Percentiles rank a stretch among this genome's conserved stretches.
Conservation (phyloP, 1,140 invertebrate species). For the Drosophila subpulchrella region DNA sequence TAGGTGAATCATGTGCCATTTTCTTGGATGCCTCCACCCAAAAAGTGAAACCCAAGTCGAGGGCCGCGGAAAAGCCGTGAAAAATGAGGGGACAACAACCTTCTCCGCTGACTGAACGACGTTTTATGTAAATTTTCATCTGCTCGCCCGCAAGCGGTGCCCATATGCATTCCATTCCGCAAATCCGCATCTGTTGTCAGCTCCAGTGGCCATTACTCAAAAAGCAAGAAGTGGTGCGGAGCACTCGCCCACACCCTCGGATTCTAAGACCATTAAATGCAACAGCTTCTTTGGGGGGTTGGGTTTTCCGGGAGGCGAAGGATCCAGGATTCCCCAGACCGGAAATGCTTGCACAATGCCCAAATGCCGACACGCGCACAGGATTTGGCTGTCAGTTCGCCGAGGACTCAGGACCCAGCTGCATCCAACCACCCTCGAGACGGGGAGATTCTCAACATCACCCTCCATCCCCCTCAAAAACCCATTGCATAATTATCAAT, state of each 20-base stretch:
- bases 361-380: constrained; percentile 76
- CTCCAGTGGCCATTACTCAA: constrained; percentile 73
- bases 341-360: constrained; percentile 78
- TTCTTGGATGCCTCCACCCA: constrained; percentile 2
- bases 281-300: constrained; percentile 69
- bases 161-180: constrained; percentile 74
- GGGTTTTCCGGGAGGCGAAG: constrained; percentile 19
- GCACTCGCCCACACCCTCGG: constrained; percentile 18
- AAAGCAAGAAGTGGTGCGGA: constrained; percentile 54
- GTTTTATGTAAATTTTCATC: constrained; percentile 72
- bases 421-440: constrained; percentile 37
- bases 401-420: constrained; percentile 61
- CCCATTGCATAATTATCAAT: constrained; percentile 76
- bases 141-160: constrained; percentile 23
- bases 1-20: constrained; percentile 12
- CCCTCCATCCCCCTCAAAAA: background rate
- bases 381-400: constrained; percentile 68
- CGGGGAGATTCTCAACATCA: background rate
- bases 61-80: constrained; percentile 30
- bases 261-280: constrained; percentile 69
- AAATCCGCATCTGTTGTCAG: constrained; percentile 79
- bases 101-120: constrained; percentile 63
- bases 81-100: constrained; percentile 51
- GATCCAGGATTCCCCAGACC: constrained; percentile 19
- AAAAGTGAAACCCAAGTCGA: constrained; percentile 2